Percentiles rank a stretch among this genome's conserved stretches.
These are phyloP conservation scores for Diplodus puntazzo DNA, from an alignment of 2,797 vertebrate genomes.

Conservation along the genomic window DNA sequence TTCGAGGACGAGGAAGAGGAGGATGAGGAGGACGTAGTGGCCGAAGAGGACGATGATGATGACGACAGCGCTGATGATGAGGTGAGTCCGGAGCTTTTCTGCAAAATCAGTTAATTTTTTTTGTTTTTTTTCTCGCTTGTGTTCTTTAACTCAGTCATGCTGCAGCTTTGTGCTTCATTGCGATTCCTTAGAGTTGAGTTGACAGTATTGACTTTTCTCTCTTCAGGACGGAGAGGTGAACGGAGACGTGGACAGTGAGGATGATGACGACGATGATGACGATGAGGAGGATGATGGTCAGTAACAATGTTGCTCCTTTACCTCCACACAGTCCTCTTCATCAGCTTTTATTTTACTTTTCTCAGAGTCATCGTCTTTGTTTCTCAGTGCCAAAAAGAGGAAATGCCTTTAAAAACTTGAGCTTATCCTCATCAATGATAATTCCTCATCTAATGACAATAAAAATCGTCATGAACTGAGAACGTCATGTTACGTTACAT, in stretches of 20 bases:
- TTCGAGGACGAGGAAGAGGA: constrained; percentile 89
- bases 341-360: not conserved
- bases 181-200: too few species aligned
- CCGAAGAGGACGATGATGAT: constrained; percentile 87
- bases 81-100: constrained; percentile 55
- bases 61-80: constrained; percentile 90
- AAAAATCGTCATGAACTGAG: too few species aligned
- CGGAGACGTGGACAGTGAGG: constrained; percentile 79
- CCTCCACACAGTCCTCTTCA: not conserved
- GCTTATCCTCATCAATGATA: too few species aligned
- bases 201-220: not conserved
- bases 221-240: constrained; percentile 87
- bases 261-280: constrained; percentile 90
- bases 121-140: too few species aligned
- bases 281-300: constrained; percentile 87
- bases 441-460: too few species aligned
- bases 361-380: too few species aligned
- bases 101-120: not conserved
- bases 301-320: not conserved
- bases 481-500: too few species aligned
- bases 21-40: constrained; percentile 86
- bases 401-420: too few species aligned
- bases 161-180: too few species aligned
- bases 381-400: too few species aligned
- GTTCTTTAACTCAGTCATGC: too few species aligned